A percentile compares a stretch with the other conserved stretches of the same genome.
Evolutionary conservation across 2,797 vertebrate species (phyloP).

Genomic region (Ceryle rudis): DNA sequence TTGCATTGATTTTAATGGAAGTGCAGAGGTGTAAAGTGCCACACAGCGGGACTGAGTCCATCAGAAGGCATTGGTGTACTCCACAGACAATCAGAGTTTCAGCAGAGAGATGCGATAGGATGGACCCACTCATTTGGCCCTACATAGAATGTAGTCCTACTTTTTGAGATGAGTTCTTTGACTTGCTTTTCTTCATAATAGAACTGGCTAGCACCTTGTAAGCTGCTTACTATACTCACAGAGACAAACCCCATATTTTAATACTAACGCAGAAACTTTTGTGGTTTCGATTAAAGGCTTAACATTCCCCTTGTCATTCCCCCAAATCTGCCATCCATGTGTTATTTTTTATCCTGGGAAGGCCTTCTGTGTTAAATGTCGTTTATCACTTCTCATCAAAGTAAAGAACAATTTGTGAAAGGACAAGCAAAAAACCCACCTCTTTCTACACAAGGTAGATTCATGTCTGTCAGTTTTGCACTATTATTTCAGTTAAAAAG

Average conservation of each 20-base stretch:
- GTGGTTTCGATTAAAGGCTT: not conserved
- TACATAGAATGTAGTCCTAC: not conserved
- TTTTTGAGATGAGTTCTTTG: not conserved
- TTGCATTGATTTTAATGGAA: not conserved
- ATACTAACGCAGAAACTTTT: not conserved
- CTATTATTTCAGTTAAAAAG: not conserved
- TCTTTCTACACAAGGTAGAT: not conserved
- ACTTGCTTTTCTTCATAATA: not conserved
- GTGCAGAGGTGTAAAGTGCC: not conserved
- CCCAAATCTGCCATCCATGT: not conserved
- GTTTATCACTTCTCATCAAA: not conserved
- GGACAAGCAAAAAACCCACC: not conserved
- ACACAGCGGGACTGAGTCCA: not conserved
- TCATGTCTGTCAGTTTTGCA: not conserved
- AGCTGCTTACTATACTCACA: not conserved
- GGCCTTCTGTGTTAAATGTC: not conserved
- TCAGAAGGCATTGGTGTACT: not conserved
- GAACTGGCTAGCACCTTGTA: not conserved
- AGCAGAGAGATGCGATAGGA: not conserved
- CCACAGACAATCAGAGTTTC: not conserved
- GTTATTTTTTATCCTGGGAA: not conserved
- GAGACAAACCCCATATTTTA: not conserved
- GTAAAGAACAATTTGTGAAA: not conserved
- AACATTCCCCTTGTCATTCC: not conserved
- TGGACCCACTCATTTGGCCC: not conserved